Base-by-base conservation (phyloP, 2,797 vertebrate species). In the Propithecus deckenii region DNA sequence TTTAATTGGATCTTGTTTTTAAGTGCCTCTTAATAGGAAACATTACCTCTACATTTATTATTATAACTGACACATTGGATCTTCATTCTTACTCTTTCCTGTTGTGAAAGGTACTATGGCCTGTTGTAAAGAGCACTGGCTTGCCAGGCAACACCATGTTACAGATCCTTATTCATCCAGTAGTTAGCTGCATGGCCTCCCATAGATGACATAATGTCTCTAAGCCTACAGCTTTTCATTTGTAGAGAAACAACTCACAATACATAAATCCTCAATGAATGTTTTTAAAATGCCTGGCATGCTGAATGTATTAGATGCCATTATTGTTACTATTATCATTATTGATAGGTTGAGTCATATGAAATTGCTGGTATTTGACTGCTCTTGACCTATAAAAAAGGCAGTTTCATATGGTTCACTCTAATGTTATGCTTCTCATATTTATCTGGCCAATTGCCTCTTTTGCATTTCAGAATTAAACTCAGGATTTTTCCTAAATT, bases 1-100 rank as follows among this genome's bases (percentile, higher is more conserved):
- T 32, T 86, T 81, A 41, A 46, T 89, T 94, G 41, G 71, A 69
- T 78, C 87, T 81, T 92, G 41, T 93, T 89, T 89, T 59, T 61
- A 76, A 61, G 28, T 55, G 52, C 4, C 17, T 57, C 35, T 84
- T 14, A 50, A 25, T 23, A 32, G 32, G 48, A 88, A 74, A 67
- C 15, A 89, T n/a, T 81, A 32, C 30, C 86, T 91, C 63, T 92
- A 30, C 2, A 32, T 84, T 91, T 86, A 87, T 89, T 67, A 76
- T 76, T 80, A 80, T 17, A 87, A 85, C 9, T 46, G 52, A 18
- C 86, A 18, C 15, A 35, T 71, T 84, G 93, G 18, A 63, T 94
- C 22, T 52, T 89, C 75, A 50, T 91, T 89, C 86, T 93, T 89
- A 78, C 12, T 69, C 3, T 32, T 91, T 89, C 57, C 30, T 91